Conservation (phyloP, 2,797 vertebrate genomes). For the Danionella dracula region DNA sequence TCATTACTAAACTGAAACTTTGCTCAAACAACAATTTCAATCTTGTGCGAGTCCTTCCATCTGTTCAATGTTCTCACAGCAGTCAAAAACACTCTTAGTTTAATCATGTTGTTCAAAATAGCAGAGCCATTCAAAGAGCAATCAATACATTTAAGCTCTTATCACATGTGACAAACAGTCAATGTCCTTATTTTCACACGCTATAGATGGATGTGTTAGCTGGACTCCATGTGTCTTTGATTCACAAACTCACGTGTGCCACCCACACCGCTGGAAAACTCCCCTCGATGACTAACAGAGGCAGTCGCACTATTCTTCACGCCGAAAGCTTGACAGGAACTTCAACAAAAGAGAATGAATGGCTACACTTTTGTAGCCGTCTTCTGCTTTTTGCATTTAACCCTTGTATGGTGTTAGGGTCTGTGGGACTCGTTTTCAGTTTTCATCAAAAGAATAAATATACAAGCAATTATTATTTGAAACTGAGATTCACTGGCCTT, state of each 20-base stretch:
- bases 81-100: neutral
- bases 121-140: neutral
- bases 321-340: neutral
- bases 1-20: too few relatives aligned
- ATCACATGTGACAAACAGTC: neutral
- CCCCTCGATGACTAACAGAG: constrained; percentile 4
- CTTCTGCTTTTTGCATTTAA: too few relatives aligned
- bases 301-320: neutral
- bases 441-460: too few relatives aligned
- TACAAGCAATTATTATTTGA: too few relatives aligned
- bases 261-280: constrained; percentile 3
- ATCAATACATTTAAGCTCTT: constrained; percentile 15
- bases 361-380: too few relatives aligned
- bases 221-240: neutral
- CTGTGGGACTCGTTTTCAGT: too few relatives aligned
- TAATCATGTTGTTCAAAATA: neutral
- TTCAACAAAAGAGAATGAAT: neutral
- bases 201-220: constrained; percentile 5
- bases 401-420: too few relatives aligned
- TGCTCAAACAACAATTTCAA: too few relatives aligned
- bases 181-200: neutral
- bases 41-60: neutral
- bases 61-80: constrained; percentile 14
- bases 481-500: too few relatives aligned
- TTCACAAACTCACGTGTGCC: constrained; percentile 17